A percentile compares a stretch with the other conserved stretches of the same genome.
Evolutionary conservation across 1,140 invertebrate species (phyloP).

Genomic region (Pristionchus pacificus): DNA sequence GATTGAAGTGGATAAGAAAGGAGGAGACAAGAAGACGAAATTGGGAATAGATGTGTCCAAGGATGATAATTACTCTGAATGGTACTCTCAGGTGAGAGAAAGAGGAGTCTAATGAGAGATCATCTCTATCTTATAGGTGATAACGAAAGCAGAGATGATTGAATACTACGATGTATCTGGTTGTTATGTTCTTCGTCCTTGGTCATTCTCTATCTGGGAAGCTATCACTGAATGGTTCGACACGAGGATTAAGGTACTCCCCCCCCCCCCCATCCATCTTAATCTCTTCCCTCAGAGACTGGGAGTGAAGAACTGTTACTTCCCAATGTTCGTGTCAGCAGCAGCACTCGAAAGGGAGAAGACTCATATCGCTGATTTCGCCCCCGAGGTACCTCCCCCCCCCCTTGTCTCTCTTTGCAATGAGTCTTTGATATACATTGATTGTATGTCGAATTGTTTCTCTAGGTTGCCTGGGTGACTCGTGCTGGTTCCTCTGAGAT

Average conservation of each 20-base stretch:
- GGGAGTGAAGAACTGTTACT: conserved; percentile 93
- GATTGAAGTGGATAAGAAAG: conserved; percentile 42
- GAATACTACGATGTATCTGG: conserved; percentile 99
- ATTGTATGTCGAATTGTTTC: no score
- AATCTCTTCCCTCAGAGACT: conserved; percentile 61
- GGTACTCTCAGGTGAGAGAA: conserved; percentile 81
- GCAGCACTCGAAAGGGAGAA: conserved; percentile 88
- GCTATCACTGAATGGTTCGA: conserved; percentile 81
- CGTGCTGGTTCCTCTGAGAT: conserved; percentile 86
- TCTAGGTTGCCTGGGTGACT: conserved; percentile 90
- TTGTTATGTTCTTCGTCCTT: conserved; percentile 93
- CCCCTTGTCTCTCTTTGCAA: background rate
- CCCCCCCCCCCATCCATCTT: background rate
- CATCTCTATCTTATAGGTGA: conserved; percentile 64
- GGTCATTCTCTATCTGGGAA: conserved; percentile 94
- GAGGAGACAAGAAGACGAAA: conserved; percentile 70
- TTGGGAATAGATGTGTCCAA: conserved; percentile 88
- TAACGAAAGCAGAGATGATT: conserved; percentile 95
- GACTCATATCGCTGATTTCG: conserved; percentile 91
- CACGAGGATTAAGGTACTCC: conserved; percentile 70
- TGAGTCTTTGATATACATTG: background rate
- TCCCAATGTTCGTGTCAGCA: conserved; percentile 93
- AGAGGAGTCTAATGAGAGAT: conserved; percentile 1
- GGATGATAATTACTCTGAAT: conserved; percentile 85
- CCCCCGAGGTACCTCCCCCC: conserved; percentile 73